Evolutionary conservation across 2,797 vertebrate species (phyloP), one percentile per base, ranked within the genome.

Genomic region (Hoplostethus mediterraneus): DNA sequence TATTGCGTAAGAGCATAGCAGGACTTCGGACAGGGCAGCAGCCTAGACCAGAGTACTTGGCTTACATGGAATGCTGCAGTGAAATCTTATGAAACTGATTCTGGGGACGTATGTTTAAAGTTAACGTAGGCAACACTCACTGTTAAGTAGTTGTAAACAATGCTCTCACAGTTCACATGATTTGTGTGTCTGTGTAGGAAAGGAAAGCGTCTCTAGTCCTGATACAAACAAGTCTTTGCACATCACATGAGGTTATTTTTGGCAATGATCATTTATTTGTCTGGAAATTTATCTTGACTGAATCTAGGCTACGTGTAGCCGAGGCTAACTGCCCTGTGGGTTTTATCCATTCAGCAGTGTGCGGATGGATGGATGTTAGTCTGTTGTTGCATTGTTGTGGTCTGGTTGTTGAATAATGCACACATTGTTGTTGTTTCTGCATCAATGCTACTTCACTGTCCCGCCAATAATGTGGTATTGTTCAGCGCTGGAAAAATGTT

Each of bases 371-470:
- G 54, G 67, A 44, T 82, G 69, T 56, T 16, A 4, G 44, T 67
- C 62, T 74, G 81, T 78, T 57, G 49, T 57, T 66, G 74, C 45
- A 40, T 76, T 69, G 71, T 75, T 53, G 66, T 63, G 58, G 73
- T 86, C 73, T 80, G 74, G 10, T 68, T 67, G 55, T 56, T 69
- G 69, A 77, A 90, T 82, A 90, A 89, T 67, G 76, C 31, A 42
- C 40, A 56, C 80, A 80, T 91, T 90, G 85, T 90, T 82, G 78
- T 63, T 67, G 63, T 74, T 77, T 64, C 62, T 81, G 72, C 73
- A 52, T 73, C 62, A 48, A n/a, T 12, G 64, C 62, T 74, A 33
- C 81, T 55, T 69, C 70, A 55, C 73, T 53, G 45, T 65, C 30
- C 64, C 45, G 80, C 58, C 61, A 28, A 63, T 76, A 85, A 48